Base-by-base conservation (phyloP, 2,113 vertebrate genomes). In the Peromyscus californicus region DNA sequence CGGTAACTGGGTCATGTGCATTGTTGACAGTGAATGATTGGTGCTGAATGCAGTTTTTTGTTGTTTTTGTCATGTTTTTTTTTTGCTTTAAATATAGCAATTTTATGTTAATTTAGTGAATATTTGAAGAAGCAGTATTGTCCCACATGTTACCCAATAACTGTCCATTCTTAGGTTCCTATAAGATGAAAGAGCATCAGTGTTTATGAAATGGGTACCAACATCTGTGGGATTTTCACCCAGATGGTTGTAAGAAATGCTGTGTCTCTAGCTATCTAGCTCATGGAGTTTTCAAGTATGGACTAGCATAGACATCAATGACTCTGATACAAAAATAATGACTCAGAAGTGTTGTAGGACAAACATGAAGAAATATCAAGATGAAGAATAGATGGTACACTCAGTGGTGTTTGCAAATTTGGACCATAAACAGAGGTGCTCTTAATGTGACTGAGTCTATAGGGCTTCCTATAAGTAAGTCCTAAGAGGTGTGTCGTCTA, bases 301-400 rank as follows among this genome's bases (percentile, higher is more conserved):
- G 75, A 57, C 94, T 89, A 87, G 45, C 29, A 78, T 29, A 90
- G 88, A 82, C 24, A 78, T 17, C 85, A 74, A 45, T 87, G 51
- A 82, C 13, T 79, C 2, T 29, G 61, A 80, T 26, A 67, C 12
- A 9, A 65, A 94, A 90, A 57, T n/a, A 70, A 87, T 59, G 36
- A 13, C 26, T 72, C 33, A n/a, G 70, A 74, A 67, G 63, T 57
- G 51, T 42, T 76, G 63, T 54, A 36, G 57, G 59, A 74, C 4
- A 90, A 69, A 45, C 13, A 9, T 19, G 26, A 65, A 45, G 39
- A 54, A 65, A 22, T 67, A 90, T 45, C 90, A 29, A 39, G n/a
- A 4, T 78, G 29, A 76, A 67, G 33, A 63, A 11, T 51, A 67
- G 26, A 78, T 57, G 90, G 65, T 88, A 0, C 80, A 90, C 76